Base-by-base conservation (phyloP, 2,888 invertebrate genomes). In the Parnassius orleans region DNA sequence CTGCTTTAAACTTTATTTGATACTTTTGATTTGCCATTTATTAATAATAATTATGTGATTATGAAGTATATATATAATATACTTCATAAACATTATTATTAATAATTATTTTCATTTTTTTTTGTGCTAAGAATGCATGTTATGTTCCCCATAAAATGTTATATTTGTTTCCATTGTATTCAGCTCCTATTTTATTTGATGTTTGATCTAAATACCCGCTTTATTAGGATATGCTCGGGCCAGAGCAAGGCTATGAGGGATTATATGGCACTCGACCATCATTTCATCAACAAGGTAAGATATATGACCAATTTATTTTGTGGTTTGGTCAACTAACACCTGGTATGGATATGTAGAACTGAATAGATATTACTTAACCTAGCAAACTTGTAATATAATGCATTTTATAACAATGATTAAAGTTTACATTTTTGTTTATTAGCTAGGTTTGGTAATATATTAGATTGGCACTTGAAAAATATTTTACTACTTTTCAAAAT, bases 211-310 rank as follows among this genome's bases (percentile, higher is more conserved):
- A 81, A 71, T 80, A 80, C 80, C 79, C 78, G 71, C 86, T 87
- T 77, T 64, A 84, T 65, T 94, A 97, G 97, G 98, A 97, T 90
- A 96, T 97, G 95, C 94, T 96, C 89, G 95, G 95, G 82, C 96
- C 97, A 78, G 98, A 98, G 87, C 97, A 97, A 92, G 95, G 96
- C 81, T 98, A 97, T 93, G 98, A 98, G 86, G 96, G 96, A 87
- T 95, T 97, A 93, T 98, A 98, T 91, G 96, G 96, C 81, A 97
- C 97, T 87, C 96, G 97, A 83, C 97, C 97, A 75, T 97, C 97
- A 76, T 97, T 96, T 92, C 96, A 96, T 81, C 96, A 96, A 72
- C 95, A 95, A 96, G 97, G 96, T 97, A 95, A 93, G 84, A 69
- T 52, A 43, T 46, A 41, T 51, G 63, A 69, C 59, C 41, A 62